A percentile compares a stretch with the other conserved stretches of the same genome.
These are phyloP conservation scores for Menidia menidia DNA, from an alignment of 2,797 vertebrate species.

Conservation along the genomic window DNA sequence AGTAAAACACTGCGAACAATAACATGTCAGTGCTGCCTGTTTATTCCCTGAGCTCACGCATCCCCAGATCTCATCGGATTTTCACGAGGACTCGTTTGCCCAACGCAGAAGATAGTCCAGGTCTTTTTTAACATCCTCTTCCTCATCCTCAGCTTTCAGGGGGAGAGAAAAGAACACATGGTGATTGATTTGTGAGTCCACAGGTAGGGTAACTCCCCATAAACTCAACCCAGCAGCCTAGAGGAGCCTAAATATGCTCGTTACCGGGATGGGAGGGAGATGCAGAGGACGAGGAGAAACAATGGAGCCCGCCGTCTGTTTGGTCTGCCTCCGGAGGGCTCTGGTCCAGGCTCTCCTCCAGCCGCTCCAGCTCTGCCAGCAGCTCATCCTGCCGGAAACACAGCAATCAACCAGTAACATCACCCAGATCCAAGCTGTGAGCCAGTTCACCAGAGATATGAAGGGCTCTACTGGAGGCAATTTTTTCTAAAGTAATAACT, in stretches of 20 bases:
- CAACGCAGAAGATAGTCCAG: constrained; percentile 44
- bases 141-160: constrained; percentile 17
- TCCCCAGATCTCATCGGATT: not conserved
- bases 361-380: constrained; percentile 43
- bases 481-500: too few species aligned
- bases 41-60: constrained; percentile 9
- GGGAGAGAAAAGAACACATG: not conserved
- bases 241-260: not conserved
- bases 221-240: too few species aligned
- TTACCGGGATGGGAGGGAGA: constrained; percentile 20
- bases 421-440: too few species aligned
- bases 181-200: not conserved
- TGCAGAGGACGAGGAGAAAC: constrained; percentile 4
- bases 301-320: not conserved
- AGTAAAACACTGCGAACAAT: constrained; percentile 13
- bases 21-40: not conserved
- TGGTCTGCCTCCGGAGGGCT: constrained; percentile 3
- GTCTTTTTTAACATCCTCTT: constrained; percentile 28
- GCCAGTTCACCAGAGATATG: too few species aligned
- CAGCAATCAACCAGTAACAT: not conserved
- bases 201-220: too few species aligned
- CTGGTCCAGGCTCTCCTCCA: constrained; percentile 30
- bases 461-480: too few species aligned
- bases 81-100: constrained; percentile 8
- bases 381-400: constrained; percentile 26